Conservation (phyloP, 1,140 invertebrate genomes). For the Ptiloglossa arizonensis region DNA sequence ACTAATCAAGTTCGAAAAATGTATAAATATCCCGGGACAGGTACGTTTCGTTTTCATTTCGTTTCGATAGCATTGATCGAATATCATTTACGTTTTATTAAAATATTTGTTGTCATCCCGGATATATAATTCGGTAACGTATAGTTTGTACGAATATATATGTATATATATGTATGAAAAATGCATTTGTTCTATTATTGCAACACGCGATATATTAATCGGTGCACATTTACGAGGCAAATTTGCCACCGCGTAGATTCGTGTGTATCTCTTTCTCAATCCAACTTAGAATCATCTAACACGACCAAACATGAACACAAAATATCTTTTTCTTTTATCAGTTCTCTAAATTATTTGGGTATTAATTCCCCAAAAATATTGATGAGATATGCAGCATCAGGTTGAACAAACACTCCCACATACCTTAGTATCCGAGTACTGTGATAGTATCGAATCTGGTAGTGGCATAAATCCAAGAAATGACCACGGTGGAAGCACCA, state of each 20-base stretch:
- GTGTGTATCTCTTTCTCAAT: not conserved
- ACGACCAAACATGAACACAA: not conserved
- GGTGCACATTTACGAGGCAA: not conserved
- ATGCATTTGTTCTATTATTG: constrained; percentile 21
- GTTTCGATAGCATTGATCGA: not conserved
- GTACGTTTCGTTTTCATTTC: not conserved
- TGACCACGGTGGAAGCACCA: constrained; percentile 82
- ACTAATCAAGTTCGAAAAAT: not conserved
- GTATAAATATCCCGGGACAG: not conserved
- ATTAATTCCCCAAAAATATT: constrained; percentile 71
- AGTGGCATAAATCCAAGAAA: constrained; percentile 55
- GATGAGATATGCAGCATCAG: constrained; percentile 76
- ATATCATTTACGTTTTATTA: not conserved
- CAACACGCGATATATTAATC: not conserved
- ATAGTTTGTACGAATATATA: not conserved
- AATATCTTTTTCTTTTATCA: constrained; percentile 15
- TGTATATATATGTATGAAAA: not conserved
- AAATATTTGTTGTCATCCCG: not conserved
- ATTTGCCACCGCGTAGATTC: not conserved
- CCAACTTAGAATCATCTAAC: not conserved
- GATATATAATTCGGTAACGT: not conserved
- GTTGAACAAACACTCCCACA: constrained; percentile 47
- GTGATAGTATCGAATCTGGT: constrained; percentile 38
- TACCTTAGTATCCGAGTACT: constrained; percentile 41
- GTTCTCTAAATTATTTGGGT: constrained; percentile 51